Base-by-base conservation (phyloP, 2,888 invertebrate genomes). In the Scrobipalpa atriplicella region DNA sequence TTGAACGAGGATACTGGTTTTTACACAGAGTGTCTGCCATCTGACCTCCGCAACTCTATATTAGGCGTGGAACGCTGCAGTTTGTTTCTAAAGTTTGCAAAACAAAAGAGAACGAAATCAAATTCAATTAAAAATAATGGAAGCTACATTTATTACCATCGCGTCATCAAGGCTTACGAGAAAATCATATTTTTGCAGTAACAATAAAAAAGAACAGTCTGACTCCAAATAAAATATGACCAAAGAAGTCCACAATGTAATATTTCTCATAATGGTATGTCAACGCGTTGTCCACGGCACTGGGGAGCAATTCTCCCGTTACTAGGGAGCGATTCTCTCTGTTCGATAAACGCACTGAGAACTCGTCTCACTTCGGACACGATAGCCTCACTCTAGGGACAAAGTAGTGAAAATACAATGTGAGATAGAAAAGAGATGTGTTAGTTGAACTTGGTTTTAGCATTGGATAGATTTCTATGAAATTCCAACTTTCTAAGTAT, bases 391-490 rank as follows among this genome's bases (percentile, higher is more conserved):
- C 47, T 16, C 47, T 3, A 6, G 47, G 47, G 47, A 47, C 43
- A n/a, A n/a, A 10, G 5, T 16, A 47, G 47, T 47, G 47, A 16
- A 47, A 47, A 47, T 47, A 47, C 47, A n/a, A 47, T 16, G 16
- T 47, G n/a, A 7, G 47, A 47, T 47, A 47, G 47, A 47, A 47
- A n/a, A n/a, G 16, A 47, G 47, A 47, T 47, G 47, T 47, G 47
- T 47, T 47, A 16, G 16, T 10, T 43, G 13, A 43, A 13, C 43
- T n/a, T 29, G 29, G 29, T 29, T 29, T 29, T 29, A 3, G 29
- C 29, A 29, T 29, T 29, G n/a, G n/a, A n/a, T n/a, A n/a, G n/a
- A n/a, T n/a, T n/a, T n/a, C n/a, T n/a, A n/a, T n/a, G n/a, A n/a
- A n/a, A n/a, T n/a, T n/a, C n/a, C n/a, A n/a, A n/a, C n/a, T n/a